Percentiles rank a stretch among this genome's conserved stretches.
These are phyloP conservation scores for Neopelma chrysocephalum DNA, from an alignment of 2,797 vertebrate genomes.

Conservation along the genomic window DNA sequence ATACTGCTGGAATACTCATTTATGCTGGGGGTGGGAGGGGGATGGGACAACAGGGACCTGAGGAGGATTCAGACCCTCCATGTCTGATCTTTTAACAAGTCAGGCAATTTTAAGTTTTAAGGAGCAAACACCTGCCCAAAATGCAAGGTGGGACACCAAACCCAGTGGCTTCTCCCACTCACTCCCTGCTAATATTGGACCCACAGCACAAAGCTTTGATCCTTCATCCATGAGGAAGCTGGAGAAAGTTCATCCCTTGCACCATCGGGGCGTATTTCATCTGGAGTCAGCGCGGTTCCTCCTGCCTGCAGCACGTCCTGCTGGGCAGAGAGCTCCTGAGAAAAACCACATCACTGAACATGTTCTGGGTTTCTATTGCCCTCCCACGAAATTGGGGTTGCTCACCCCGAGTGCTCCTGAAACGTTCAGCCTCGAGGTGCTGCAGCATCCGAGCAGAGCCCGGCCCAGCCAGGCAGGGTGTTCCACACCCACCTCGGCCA, in stretches of 20 bases:
- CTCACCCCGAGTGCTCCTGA: not conserved
- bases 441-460: not conserved
- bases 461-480: rapidly evolving
- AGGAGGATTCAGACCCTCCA: not conserved
- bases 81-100: not conserved
- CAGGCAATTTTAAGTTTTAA: not conserved
- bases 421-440: not conserved
- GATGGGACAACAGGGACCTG: not conserved
- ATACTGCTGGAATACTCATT: conserved; percentile 64
- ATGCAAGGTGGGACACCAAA: not conserved
- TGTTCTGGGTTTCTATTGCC: not conserved
- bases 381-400: not conserved
- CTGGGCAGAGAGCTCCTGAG: not conserved
- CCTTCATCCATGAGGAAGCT: not conserved
- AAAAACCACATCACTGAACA: rapidly evolving
- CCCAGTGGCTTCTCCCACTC: not conserved
- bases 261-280: rapidly evolving
- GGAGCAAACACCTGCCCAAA: not conserved
- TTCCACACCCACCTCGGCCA: rapidly evolving
- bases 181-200: not conserved
- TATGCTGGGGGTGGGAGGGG: not conserved
- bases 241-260: not conserved
- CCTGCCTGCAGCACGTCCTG: not conserved
- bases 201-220: not conserved
- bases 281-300: not conserved